Conservation (phyloP, 35 echinoderm and acorn worm genomes). For the Strongylocentrotus purpuratus region DNA sequence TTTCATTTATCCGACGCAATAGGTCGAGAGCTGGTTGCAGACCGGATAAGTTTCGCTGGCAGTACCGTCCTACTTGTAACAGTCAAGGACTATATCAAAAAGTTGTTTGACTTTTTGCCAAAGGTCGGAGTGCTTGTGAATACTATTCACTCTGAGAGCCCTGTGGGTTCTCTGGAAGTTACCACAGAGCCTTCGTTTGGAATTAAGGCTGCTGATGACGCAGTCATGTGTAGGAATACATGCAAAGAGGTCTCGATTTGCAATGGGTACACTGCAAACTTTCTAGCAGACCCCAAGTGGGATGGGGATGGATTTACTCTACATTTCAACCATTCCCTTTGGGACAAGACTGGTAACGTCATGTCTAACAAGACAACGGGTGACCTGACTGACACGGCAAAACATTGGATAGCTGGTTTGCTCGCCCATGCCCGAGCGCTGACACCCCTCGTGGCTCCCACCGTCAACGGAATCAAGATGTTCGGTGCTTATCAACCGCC, state of each 20-base stretch:
- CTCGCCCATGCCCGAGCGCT: constrained; percentile 54
- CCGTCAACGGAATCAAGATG: constrained; percentile 43
- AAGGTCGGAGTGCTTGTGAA: not conserved
- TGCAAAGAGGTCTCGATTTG: constrained; percentile 43
- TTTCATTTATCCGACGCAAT: not conserved
- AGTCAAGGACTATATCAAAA: not conserved
- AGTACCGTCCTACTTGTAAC: not conserved
- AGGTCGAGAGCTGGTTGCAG: not conserved
- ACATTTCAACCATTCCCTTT: constrained; percentile 67
- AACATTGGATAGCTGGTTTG: constrained; percentile 62
- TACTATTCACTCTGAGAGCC: not conserved
- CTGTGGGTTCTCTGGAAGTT: not conserved
- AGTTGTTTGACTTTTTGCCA: not conserved
- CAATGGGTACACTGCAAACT: constrained; percentile 45
- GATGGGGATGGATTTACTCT: constrained; percentile 27
- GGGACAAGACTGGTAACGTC: not conserved
- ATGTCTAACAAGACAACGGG: not conserved
- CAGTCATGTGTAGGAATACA: constrained; percentile 46
- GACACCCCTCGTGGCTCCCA: constrained; percentile 40
- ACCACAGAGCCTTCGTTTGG: constrained; percentile 52
- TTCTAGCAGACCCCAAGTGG: constrained; percentile 24
- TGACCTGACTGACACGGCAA: constrained; percentile 47
- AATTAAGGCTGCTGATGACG: constrained; percentile 50
- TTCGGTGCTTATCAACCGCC: constrained; percentile 11
- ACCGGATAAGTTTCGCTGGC: not conserved